Base-by-base conservation (phyloP, 2,113 vertebrate species). In the Scatophagus argus region DNA sequence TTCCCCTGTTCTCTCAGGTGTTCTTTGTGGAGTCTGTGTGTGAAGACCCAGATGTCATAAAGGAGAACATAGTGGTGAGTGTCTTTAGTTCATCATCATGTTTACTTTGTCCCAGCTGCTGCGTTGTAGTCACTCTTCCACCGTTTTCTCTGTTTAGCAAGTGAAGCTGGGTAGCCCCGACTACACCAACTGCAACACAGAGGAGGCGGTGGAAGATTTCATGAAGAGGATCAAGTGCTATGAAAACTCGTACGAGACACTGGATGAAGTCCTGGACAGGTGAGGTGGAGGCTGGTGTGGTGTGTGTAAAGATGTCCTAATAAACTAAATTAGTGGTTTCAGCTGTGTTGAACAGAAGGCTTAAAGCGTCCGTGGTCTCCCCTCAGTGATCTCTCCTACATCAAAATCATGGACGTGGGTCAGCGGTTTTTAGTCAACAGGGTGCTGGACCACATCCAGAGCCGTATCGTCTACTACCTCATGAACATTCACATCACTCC, bases 401-500 rank as follows among this genome's bases (percentile, higher is more conserved):
- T 99, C 81, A 99, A 99, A 94, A 98, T 99, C 79, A 99, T 99
- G 91, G 97, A 99, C 4, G 98, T 99, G 4, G 98, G 98, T 55
- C 95, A 96, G 87, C 96, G 97, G 83, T 99, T 97, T 29, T 93
- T 99, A 63, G 98, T 99, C 82, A 99, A 99, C 89, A 94, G 96
- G 14, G 98, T 99, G 25, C 91, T 97, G 82, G 98, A 99, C 93
- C 98, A 99, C 93, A 96, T 99, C 89, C 98, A 99, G 95, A 99
- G 98, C 91, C 95, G 97, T 31, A 99, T 99, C 3, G 98, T 99
- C 12, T 99, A 99, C 93, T 99, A 99, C 96, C 97, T 99, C 94
- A 99, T 99, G 98, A 99, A 99, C 87, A 99, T 98, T 90, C 98
- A 99, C 0, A 97, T 99, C 89, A 97, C 97, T 0, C 98, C 98